phyloP scores from a whole-genome alignment of 1,140 invertebrate species.

The Limonius californicus region DNA sequence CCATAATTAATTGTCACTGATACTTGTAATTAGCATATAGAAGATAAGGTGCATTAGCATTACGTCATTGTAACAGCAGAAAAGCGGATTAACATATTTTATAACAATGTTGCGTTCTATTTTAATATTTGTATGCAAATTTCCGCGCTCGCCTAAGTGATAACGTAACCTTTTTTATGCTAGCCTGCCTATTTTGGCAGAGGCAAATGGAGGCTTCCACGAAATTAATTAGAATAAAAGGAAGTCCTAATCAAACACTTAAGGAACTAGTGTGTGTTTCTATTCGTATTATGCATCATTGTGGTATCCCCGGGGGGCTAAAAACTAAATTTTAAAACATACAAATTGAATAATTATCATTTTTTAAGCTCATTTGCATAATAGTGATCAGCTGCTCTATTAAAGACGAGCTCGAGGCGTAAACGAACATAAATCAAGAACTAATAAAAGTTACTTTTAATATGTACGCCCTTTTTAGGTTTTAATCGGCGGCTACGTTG shows the following conservation, averaged over 20 bases:
- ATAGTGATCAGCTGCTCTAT: constrained; percentile 11
- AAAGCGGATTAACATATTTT: neutral
- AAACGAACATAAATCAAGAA: constrained; percentile 10
- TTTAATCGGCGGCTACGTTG: neutral
- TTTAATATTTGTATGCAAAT: neutral
- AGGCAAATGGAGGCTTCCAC: too few relatives aligned
- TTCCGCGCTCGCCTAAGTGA: too few relatives aligned
- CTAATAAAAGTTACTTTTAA: constrained; percentile 2
- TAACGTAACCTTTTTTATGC: too few relatives aligned
- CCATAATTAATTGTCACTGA: constrained; percentile 30
- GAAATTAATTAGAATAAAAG: too few relatives aligned
- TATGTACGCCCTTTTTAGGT: neutral
- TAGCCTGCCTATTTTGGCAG: too few relatives aligned
- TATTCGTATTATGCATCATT: neutral
- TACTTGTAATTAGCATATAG: constrained; percentile 12
- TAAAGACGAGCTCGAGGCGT: constrained; percentile 4
- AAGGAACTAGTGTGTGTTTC: too few relatives aligned
- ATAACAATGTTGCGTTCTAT: neutral
- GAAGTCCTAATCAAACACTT: too few relatives aligned
- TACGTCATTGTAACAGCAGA: too few relatives aligned
- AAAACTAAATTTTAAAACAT: neutral
- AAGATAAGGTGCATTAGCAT: neutral
- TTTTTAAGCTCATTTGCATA: constrained; percentile 1
- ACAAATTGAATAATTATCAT: constrained; percentile 13
- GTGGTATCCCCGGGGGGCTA: neutral